These are phyloP conservation scores for Amblyjoppa fuscipennis DNA, from an alignment of 2,888 invertebrate species.

Conservation along the genomic window DNA sequence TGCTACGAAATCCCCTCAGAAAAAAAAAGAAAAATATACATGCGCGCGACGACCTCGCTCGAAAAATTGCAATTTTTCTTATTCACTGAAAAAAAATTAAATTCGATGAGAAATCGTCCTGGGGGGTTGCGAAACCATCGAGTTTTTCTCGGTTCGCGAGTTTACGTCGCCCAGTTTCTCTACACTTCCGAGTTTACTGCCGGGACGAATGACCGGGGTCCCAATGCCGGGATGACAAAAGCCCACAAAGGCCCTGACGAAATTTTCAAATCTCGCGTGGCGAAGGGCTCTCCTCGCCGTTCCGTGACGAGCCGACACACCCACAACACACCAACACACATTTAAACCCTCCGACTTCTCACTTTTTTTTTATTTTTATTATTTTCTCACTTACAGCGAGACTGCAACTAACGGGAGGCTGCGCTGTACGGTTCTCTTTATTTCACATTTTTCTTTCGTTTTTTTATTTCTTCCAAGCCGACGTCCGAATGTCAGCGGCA, in stretches of 20 bases:
- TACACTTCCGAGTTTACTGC: conserved; percentile 67
- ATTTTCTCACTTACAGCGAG: conserved; percentile 51
- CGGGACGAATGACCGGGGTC: conserved; percentile 70
- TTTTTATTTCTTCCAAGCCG: conserved; percentile 24
- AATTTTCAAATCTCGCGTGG: conserved; percentile 77
- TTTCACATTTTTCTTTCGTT: conserved; percentile 40
- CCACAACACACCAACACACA: conserved; percentile 34
- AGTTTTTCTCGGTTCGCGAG: conserved; percentile 46
- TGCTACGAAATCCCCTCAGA: not conserved
- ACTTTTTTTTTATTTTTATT: conserved; percentile 61
- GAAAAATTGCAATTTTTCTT: not conserved
- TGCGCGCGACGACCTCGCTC: conserved; percentile 27
- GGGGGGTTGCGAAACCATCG: not conserved
- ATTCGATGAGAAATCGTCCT: not conserved
- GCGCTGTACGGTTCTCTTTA: conserved; percentile 43
- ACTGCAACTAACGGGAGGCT: conserved; percentile 19
- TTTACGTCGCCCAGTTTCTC: conserved; percentile 65
- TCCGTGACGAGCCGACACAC: conserved; percentile 58
- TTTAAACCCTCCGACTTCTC: conserved; percentile 40
- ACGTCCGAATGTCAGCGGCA: not conserved
- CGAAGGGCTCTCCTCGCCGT: conserved; percentile 61
- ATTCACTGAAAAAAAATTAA: not conserved
- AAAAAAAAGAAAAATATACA: conserved; percentile 14
- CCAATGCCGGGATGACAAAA: conserved; percentile 68
- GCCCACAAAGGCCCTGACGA: conserved; percentile 72